These are phyloP conservation scores for Erynnis tages DNA, from an alignment of 2,888 invertebrate species.

Conservation along the genomic window DNA sequence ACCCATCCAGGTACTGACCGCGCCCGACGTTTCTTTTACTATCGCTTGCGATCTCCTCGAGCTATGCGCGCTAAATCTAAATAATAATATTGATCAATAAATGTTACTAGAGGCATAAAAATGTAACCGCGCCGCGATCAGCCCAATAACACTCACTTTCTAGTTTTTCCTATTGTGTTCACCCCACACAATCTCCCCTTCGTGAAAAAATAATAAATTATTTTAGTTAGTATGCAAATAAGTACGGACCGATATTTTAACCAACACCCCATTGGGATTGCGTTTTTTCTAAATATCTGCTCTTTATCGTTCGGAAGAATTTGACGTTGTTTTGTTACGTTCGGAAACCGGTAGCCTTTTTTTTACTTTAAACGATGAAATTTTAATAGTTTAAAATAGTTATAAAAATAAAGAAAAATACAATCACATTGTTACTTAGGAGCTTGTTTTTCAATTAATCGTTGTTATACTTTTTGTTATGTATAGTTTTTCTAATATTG, in stretches of 20 bases:
- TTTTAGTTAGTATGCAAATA: slow-evolving; percentile 82
- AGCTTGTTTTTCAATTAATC: no score
- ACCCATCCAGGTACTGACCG: no score
- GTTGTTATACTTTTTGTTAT: no score
- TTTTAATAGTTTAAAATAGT: no score
- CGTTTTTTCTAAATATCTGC: slow-evolving; percentile 62
- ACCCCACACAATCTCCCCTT: slow-evolving; percentile 73
- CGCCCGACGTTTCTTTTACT: no score
- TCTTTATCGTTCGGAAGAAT: slow-evolving; percentile 67
- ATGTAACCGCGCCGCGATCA: slow-evolving; percentile 58
- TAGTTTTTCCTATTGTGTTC: slow-evolving; percentile 73
- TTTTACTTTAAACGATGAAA: neutral
- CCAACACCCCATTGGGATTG: slow-evolving; percentile 74
- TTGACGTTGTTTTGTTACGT: slow-evolving; percentile 28
- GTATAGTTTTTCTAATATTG: no score
- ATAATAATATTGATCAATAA: slow-evolving; percentile 38
- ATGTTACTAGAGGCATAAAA: slow-evolving; percentile 52
- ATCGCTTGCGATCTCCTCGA: no score
- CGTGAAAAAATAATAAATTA: slow-evolving; percentile 81
- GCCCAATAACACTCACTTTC: slow-evolving; percentile 76
- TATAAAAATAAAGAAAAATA: no score
- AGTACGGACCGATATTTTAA: slow-evolving; percentile 75
- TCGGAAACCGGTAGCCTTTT: slow-evolving; percentile 18
- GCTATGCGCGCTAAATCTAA: no score
- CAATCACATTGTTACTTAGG: no score